Evolutionary conservation across 2,113 vertebrate genomes (phyloP), one percentile per base, ranked within the genome.

Genomic region (Colistium nudipinnis): DNA sequence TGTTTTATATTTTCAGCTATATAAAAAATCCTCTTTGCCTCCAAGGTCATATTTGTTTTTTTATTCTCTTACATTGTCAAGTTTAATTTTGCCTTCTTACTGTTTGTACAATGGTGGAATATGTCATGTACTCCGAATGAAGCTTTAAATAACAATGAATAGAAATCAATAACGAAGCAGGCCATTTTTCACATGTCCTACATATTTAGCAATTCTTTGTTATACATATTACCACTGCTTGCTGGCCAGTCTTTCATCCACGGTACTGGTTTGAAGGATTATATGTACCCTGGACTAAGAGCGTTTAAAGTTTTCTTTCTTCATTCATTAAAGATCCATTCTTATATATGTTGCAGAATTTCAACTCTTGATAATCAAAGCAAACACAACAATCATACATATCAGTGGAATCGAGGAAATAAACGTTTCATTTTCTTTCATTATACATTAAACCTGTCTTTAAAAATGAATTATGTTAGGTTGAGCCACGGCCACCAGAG

Each of bases 401-500:
- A n/a, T n/a, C n/a, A n/a, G n/a, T n/a, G n/a, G 28, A 31, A 17
- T 2, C 43, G 0, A 47, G 16, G 0, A 14, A 28, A 0, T 36
- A 24, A 52, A 63, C 48, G 3, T 41, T 60, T 17, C 0, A n/a
- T 22, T 28, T 44, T 19, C 10, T 2, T 45, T 57, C 24, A 28
- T 22, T 9, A 20, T 62, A 1, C 1, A 39, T 24, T 16, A 16
- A 6, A 22, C 30, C 13, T 44, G 1, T 14, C 7, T 30, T 27
- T 4, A 1, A 10, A 35, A 16, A 7, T 5, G 5, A 51, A 20
- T 36, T 16, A 41, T 16, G 30, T 22, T 5, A 20, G 10, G 6
- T 30, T 53, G 30, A 31, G 12, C 53, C 11, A 17, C 6, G 0
- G 14, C 38, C 91, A 87, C 81, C 66, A 91, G 91, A 83, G 70